These are phyloP conservation scores for Phortica magna DNA, from an alignment of 2,888 invertebrate species.

Conservation along the genomic window DNA sequence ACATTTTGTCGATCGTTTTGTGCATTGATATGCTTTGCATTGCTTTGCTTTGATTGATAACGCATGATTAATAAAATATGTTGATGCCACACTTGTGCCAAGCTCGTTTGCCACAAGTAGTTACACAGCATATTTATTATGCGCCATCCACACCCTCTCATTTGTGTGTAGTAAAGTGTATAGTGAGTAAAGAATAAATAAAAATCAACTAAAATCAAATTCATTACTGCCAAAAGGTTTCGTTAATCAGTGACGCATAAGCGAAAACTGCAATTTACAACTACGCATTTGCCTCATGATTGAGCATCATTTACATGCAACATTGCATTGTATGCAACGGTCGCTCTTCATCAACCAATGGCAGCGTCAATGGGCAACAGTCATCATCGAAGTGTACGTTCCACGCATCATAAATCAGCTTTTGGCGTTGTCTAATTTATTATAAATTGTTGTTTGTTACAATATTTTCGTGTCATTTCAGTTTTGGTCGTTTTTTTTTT, in stretches of 20 bases:
- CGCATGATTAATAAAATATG: slow-evolving; percentile 72
- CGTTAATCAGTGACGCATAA: slow-evolving; percentile 27
- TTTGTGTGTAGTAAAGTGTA: not conserved
- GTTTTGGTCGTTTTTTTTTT: not conserved
- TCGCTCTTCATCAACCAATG: not conserved
- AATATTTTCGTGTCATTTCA: slow-evolving; percentile 6
- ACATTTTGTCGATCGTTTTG: slow-evolving; percentile 48
- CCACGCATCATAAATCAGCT: slow-evolving; percentile 58
- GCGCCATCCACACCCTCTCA: slow-evolving; percentile 35
- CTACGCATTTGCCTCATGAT: not conserved
- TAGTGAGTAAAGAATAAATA: not conserved
- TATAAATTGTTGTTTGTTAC: slow-evolving; percentile 60
- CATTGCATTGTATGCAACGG: not conserved
- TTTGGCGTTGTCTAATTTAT: slow-evolving; percentile 55
- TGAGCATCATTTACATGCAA: slow-evolving; percentile 26
- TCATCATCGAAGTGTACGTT: not conserved
- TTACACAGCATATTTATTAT: too few species aligned
- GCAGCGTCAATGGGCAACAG: not conserved
- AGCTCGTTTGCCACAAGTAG: slow-evolving; percentile 35
- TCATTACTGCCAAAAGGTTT: slow-evolving; percentile 26
- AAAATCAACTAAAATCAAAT: slow-evolving; percentile 26
- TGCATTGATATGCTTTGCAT: slow-evolving; percentile 42
- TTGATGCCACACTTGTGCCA: slow-evolving; percentile 23
- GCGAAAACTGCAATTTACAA: slow-evolving; percentile 17
- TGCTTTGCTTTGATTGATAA: slow-evolving; percentile 70